Percentiles rank a stretch among this genome's conserved stretches.
Conservation (phyloP, 2,888 invertebrate species). For the Agrotis puta region DNA sequence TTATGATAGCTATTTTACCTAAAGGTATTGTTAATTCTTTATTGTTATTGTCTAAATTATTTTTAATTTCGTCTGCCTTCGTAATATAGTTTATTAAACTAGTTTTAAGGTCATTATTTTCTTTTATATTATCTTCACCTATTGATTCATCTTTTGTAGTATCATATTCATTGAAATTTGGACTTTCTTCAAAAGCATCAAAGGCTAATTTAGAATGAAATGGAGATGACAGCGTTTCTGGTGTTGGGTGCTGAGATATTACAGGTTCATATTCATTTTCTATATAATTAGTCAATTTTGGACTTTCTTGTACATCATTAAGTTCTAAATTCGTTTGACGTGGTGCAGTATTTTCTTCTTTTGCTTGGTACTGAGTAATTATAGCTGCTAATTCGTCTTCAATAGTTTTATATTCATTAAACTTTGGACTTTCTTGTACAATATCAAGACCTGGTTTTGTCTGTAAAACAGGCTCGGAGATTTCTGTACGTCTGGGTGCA, state of each 20-base stretch:
- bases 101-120: conserved; percentile 30
- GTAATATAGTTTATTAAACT: conserved; percentile 39
- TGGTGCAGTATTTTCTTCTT: background rate
- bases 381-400: too few relatives aligned
- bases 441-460: too few relatives aligned
- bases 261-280: too few relatives aligned
- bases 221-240: background rate
- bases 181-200: background rate
- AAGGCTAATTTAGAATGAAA: background rate
- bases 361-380: background rate
- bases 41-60: conserved; percentile 12
- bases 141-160: background rate
- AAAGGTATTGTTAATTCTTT: conserved; percentile 37
- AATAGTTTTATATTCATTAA: too few relatives aligned
- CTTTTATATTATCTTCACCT: background rate
- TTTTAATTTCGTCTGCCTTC: conserved; percentile 10
- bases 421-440: too few relatives aligned
- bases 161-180: background rate
- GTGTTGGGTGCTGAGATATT: background rate
- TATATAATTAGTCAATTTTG: too few relatives aligned
- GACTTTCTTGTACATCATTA: too few relatives aligned
- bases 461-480: background rate
- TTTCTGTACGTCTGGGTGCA: background rate
- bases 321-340: too few relatives aligned
- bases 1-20: conserved; percentile 48